Conservation (phyloP, 1,140 invertebrate species). For the Steinernema feltiae region DNA sequence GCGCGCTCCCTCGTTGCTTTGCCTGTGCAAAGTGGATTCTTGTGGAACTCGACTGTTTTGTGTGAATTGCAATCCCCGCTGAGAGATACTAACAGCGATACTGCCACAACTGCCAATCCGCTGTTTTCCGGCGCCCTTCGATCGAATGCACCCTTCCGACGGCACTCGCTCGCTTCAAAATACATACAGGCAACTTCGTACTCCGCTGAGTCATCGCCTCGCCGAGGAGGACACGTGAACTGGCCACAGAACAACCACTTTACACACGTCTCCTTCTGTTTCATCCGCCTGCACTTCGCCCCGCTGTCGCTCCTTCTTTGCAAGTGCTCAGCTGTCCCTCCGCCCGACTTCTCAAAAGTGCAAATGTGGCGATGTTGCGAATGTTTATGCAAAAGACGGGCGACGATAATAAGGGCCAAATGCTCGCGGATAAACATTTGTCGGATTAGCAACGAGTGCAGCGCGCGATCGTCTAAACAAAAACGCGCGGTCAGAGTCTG, state of each 20-base stretch:
- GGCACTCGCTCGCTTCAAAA: no score
- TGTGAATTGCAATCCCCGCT: no score
- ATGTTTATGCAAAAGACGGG: conserved; percentile 9
- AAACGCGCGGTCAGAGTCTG: neutral
- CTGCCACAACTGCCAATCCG: no score
- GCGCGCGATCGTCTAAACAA: conserved; percentile 11
- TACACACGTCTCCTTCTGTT: neutral
- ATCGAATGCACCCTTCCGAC: no score
- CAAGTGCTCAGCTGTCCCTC: neutral
- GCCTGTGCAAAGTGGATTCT: no score
- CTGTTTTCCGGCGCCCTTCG: no score
- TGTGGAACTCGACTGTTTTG: no score
- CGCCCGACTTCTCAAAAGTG: neutral
- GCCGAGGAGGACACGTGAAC: neutral
- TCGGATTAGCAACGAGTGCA: conserved; percentile 1
- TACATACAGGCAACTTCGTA: no score
- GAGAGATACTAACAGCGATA: no score
- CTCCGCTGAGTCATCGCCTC: neutral
- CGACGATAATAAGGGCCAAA: conserved; percentile 13
- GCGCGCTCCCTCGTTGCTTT: no score
- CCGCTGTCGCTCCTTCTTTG: neutral
- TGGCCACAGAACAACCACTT: neutral
- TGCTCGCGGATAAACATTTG: conserved; percentile 10
- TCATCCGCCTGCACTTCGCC: neutral
- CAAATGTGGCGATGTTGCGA: conserved; percentile 10